Percentiles rank a stretch among this genome's conserved stretches.
Evolutionary conservation across 2,113 vertebrate genomes (phyloP).

Genomic region (Oostethus manadensis): DNA sequence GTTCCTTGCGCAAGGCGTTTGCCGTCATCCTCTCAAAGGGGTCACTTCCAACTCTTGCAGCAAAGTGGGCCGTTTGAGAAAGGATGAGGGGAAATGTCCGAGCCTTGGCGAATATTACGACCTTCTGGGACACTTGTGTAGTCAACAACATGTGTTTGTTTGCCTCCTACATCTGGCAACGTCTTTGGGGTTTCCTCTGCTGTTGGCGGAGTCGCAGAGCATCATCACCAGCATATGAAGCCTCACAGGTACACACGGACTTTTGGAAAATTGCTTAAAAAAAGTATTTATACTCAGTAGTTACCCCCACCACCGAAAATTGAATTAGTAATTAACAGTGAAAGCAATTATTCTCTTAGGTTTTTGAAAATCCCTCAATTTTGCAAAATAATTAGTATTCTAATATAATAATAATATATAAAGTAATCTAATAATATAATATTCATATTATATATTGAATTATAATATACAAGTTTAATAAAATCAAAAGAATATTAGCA

Average conservation of each 20-base stretch:
- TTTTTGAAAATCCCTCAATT: too few species aligned
- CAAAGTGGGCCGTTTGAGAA: constrained; percentile 1
- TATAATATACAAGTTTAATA: too few species aligned
- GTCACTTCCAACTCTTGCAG: constrained; percentile 26
- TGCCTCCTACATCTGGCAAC: constrained; percentile 76
- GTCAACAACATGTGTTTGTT: constrained; percentile 77
- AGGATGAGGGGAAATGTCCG: constrained; percentile 37
- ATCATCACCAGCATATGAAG: constrained; percentile 49
- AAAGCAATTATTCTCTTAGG: too few species aligned
- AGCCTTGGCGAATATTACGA: constrained; percentile 66
- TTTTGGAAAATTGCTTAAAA: too few species aligned
- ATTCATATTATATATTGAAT: too few species aligned
- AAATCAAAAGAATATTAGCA: too few species aligned
- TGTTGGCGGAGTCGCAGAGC: constrained; percentile 67
- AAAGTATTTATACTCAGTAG: too few species aligned
- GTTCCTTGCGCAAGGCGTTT: constrained; percentile 17
- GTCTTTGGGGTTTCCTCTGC: constrained; percentile 70
- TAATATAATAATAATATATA: too few species aligned
- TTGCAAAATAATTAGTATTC: too few species aligned
- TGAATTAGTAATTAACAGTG: too few species aligned
- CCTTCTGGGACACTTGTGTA: constrained; percentile 77
- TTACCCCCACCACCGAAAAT: too few species aligned
- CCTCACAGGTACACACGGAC: constrained; percentile 74
- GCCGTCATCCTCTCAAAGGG: constrained; percentile 22
- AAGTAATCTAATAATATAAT: too few species aligned